Conservation (phyloP, 2,888 invertebrate genomes). For the Microctonus brassicae region DNA sequence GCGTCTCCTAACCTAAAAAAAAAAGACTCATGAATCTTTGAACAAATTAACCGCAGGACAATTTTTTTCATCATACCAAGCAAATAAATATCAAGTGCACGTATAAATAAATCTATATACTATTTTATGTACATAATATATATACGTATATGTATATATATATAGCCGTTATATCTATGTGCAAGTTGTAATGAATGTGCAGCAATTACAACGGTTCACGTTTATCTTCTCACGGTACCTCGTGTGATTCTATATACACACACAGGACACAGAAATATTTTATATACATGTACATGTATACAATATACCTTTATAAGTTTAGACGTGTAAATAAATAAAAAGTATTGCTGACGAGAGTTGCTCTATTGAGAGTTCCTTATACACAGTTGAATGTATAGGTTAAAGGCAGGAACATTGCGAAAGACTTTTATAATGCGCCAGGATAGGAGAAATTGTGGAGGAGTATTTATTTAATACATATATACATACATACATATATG, state of each 20-base stretch:
- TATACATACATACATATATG: no score
- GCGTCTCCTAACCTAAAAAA: no score
- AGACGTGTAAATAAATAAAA: constrained; percentile 16
- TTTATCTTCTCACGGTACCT: constrained; percentile 27
- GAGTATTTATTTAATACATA: no score
- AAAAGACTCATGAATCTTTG: no score
- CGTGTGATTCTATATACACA: constrained; percentile 2
- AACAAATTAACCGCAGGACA: no score
- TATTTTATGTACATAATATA: neutral
- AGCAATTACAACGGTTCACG: constrained; percentile 34
- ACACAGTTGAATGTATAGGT: constrained; percentile 12
- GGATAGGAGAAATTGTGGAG: constrained; percentile 36
- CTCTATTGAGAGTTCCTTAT: neutral
- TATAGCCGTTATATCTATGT: neutral
- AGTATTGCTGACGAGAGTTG: neutral
- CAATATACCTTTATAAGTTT: no score
- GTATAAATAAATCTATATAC: no score
- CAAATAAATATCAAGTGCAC: no score
- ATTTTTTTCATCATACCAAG: no score
- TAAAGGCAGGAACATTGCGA: constrained; percentile 45
- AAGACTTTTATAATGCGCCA: constrained; percentile 40
- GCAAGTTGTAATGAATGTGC: neutral
- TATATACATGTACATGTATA: no score
- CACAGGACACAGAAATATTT: neutral
- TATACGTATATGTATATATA: no score